These are phyloP conservation scores for Pegea sp. DNA, from an alignment of 23 tunicate genomes.

Conservation along the genomic window DNA sequence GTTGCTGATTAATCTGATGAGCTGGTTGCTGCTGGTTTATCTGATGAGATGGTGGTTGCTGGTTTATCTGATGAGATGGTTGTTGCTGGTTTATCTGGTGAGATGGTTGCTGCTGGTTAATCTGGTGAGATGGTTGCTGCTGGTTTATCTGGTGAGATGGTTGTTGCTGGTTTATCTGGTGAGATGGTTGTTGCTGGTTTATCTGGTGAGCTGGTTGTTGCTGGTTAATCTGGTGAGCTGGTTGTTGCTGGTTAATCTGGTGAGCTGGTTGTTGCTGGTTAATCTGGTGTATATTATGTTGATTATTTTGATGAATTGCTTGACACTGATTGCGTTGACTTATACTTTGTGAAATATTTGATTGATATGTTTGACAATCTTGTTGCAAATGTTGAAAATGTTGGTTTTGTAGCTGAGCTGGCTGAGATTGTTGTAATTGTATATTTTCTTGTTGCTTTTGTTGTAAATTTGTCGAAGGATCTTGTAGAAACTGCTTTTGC, in stretches of 20 bases:
- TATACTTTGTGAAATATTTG: not conserved
- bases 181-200: not conserved
- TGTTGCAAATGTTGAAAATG: not conserved
- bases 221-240: not conserved
- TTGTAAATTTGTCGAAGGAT: not conserved
- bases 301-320: not conserved
- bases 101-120: no score
- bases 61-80: no score
- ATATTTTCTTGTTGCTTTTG: not conserved
- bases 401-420: not conserved
- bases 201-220: constrained; percentile 2
- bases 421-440: not conserved
- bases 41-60: no score
- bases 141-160: no score
- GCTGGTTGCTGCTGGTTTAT: no score
- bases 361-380: not conserved
- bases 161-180: no score
- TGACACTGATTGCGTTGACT: not conserved
- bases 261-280: constrained; percentile 1
- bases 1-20: no score
- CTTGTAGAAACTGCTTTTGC: not conserved
- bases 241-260: constrained; percentile 2
- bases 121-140: no score
- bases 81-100: no score
- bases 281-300: not conserved